Evolutionary conservation across 2,113 vertebrate genomes (phyloP).

Genomic region (Cyprinodon tularosa): DNA sequence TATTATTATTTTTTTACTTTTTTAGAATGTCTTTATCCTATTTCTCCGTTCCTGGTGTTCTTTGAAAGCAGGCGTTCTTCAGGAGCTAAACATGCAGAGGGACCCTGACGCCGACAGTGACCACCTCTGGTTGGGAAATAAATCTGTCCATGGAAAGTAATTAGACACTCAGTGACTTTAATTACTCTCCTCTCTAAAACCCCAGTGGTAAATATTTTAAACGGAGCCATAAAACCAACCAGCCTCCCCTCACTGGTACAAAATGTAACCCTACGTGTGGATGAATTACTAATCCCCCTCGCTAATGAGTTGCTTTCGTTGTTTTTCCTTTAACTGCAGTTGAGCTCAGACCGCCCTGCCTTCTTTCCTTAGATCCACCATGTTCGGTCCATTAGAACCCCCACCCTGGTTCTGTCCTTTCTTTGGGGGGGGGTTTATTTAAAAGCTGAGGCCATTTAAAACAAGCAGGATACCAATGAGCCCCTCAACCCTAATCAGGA

Average conservation of each 20-base stretch:
- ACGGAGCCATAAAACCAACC: background rate
- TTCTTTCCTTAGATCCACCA: background rate
- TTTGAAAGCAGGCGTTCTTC: background rate
- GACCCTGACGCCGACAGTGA: background rate
- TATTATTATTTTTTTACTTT: no score
- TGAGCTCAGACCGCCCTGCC: background rate
- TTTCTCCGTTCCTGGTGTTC: background rate
- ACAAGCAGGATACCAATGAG: constrained; percentile 66
- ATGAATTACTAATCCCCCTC: background rate
- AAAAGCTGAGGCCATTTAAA: constrained; percentile 46
- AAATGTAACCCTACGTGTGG: background rate
- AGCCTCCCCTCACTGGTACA: background rate
- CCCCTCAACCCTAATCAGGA: constrained; percentile 73
- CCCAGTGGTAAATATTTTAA: background rate
- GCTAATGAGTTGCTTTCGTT: no score
- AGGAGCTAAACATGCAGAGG: background rate
- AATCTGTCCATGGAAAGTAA: background rate
- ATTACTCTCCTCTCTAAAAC: background rate
- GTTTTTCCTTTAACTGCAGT: no score
- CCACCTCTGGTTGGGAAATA: background rate
- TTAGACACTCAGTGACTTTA: background rate
- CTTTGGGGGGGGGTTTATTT: constrained; percentile 24
- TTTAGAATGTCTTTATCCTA: no score
- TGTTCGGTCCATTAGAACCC: no score
- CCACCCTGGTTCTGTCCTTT: no score